Evolutionary conservation across 1,140 invertebrate species (phyloP), one percentile per base, ranked within the genome.

Genomic region (Drosophila micromelanica): DNA sequence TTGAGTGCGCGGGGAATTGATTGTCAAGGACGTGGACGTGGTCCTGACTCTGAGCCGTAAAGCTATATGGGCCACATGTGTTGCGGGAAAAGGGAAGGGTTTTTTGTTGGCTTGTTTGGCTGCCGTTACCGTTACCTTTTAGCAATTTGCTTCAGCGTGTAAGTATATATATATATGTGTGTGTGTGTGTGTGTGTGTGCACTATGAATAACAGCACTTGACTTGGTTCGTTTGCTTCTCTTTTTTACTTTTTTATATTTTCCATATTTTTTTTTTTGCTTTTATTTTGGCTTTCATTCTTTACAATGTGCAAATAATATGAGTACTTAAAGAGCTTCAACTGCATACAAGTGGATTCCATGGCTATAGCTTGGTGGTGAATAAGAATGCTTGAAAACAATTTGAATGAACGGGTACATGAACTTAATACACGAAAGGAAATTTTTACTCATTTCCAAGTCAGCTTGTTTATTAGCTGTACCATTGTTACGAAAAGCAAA

Each of bases 1-100:
- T 87, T 87, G 84, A 87, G 84, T 87, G 84, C 79, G 79, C 84
- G 73, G 84, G 84, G 84, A 87, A 87, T 87, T 87, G 84, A 87
- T 87, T 87, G 84, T 89, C 84, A 87, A 87, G 84, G 84, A 87
- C 84, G 80, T 87, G 82, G 64, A 73, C 78, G 75, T 86, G 84
- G 84, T 73, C 57, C 82, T 81, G 79, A 74, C 63, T 74, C 69
- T 70, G 69, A 71, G 54, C 73, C 48, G 32, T 59, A 37, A 46
- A 20, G n/a, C 9, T 61, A 59, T 67, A 51, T 77, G 61, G 43
- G 38, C 55, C 75, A 70, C 71, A 72, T 82, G 60, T 68, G 75
- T 61, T 64, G 32, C 46, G 30, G 40, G 32, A 43, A 23, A 52
- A 43, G 43, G 32, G 32, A 1, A 1, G 8, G 0, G n/a, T 32